phyloP scores from a whole-genome alignment of 2,113 vertebrate genomes.

The Chionis minor region DNA sequence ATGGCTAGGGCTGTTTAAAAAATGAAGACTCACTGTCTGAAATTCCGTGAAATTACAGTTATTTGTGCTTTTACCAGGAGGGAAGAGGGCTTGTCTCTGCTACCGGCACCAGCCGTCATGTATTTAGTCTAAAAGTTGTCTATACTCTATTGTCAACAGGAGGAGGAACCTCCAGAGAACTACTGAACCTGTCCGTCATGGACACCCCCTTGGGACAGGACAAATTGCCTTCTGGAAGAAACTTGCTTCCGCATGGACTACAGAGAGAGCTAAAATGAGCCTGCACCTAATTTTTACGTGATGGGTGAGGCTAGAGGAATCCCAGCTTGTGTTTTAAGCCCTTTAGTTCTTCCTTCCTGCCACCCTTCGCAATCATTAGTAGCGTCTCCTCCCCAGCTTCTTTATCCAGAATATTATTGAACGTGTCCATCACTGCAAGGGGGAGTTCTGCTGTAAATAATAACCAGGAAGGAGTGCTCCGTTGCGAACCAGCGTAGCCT shows the following conservation, averaged over 20 bases:
- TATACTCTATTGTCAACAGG: not conserved
- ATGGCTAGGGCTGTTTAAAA: not conserved
- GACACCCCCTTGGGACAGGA: not conserved
- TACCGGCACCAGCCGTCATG: not conserved
- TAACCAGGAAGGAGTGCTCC: not conserved
- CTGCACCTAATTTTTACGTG: not conserved
- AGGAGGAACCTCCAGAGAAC: not conserved
- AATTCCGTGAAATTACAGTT: not conserved
- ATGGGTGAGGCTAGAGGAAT: not conserved
- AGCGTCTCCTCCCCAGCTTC: not conserved
- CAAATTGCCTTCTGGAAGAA: not conserved
- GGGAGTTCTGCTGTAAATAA: not conserved
- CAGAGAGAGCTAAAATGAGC: not conserved
- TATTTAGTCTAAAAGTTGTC: not conserved
- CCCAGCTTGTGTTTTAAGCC: not conserved
- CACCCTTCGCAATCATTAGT: not conserved
- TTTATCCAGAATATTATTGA: not conserved
- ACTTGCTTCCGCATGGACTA: not conserved
- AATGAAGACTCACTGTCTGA: not conserved
- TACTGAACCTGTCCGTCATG: not conserved
- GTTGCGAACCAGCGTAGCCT: accelerated
- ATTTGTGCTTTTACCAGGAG: not conserved
- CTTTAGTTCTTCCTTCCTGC: not conserved
- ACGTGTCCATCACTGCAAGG: not conserved
- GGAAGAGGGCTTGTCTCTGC: not conserved